Evolutionary conservation across 2,113 vertebrate genomes (phyloP).

Genomic region (Picathartes gymnocephalus): DNA sequence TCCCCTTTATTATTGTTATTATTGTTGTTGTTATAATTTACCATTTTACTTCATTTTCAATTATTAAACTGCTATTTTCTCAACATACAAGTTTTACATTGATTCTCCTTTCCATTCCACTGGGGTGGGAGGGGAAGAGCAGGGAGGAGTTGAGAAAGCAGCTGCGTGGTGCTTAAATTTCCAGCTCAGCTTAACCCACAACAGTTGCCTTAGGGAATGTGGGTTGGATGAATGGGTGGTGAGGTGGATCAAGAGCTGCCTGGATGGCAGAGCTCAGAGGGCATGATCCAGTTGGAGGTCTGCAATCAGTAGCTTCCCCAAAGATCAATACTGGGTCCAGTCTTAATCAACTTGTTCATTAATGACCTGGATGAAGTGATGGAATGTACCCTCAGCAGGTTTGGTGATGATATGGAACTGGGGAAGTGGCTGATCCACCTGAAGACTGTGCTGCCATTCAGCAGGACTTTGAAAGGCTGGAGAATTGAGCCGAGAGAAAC

Average conservation of each 20-base stretch:
- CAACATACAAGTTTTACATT: neutral
- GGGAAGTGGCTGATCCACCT: neutral
- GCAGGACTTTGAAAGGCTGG: neutral
- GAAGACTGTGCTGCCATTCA: neutral
- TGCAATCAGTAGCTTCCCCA: neutral
- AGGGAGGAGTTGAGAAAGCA: neutral
- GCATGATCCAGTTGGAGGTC: neutral
- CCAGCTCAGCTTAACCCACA: neutral
- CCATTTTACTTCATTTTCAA: neutral
- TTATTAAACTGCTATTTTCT: neutral
- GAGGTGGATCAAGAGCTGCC: neutral
- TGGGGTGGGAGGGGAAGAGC: neutral
- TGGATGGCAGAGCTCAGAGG: neutral
- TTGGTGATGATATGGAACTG: neutral
- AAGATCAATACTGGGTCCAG: neutral
- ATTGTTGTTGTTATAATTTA: neutral
- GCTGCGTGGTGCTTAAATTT: neutral
- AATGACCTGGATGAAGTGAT: accelerated
- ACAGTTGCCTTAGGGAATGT: neutral
- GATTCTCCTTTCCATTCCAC: neutral
- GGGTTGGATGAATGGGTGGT: neutral
- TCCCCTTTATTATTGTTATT: neutral
- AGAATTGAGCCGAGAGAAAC: neutral
- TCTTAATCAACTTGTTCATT: neutral
- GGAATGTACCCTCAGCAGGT: neutral